Evolutionary conservation across 2,797 vertebrate species (phyloP).

Genomic region (Novumbra hubbsi): DNA sequence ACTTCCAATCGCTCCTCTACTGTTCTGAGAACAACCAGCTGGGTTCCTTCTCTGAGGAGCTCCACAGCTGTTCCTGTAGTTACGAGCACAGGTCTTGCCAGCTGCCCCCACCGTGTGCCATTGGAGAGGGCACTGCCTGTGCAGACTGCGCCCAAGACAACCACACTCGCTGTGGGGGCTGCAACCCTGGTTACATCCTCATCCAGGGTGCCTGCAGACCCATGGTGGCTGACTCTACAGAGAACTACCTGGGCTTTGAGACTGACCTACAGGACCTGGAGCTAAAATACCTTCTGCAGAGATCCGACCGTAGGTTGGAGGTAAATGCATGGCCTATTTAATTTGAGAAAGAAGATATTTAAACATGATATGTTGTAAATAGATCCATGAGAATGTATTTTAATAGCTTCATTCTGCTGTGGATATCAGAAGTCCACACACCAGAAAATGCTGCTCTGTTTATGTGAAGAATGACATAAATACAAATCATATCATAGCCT

Average conservation of each 20-base stretch:
- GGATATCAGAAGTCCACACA: no score
- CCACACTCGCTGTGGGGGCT: slow-evolving; percentile 90
- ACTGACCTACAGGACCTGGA: slow-evolving; percentile 95
- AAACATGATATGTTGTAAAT: no score
- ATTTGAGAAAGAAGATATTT: no score
- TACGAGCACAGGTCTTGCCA: slow-evolving; percentile 88
- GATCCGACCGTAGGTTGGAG: slow-evolving; percentile 88
- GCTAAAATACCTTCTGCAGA: slow-evolving; percentile 88
- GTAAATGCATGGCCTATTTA: slow-evolving; percentile 36
- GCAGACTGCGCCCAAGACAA: slow-evolving; percentile 85
- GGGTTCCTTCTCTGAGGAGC: slow-evolving; percentile 91
- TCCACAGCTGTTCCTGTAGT: slow-evolving; percentile 87
- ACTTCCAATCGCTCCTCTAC: slow-evolving; percentile 92
- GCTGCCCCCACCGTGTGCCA: slow-evolving; percentile 78
- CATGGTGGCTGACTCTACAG: slow-evolving; percentile 91
- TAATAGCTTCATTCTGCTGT: no score
- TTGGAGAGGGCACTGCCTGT: slow-evolving; percentile 84
- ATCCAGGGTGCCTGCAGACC: slow-evolving; percentile 88
- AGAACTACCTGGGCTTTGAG: slow-evolving; percentile 96
- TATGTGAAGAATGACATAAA: no score
- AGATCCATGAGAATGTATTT: no score
- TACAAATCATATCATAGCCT: no score
- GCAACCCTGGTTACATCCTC: slow-evolving; percentile 86
- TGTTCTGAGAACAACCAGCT: slow-evolving; percentile 94
- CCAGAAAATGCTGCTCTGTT: no score